phyloP scores from a whole-genome alignment of 2,888 invertebrate genomes.

The Archips xylosteana region DNA sequence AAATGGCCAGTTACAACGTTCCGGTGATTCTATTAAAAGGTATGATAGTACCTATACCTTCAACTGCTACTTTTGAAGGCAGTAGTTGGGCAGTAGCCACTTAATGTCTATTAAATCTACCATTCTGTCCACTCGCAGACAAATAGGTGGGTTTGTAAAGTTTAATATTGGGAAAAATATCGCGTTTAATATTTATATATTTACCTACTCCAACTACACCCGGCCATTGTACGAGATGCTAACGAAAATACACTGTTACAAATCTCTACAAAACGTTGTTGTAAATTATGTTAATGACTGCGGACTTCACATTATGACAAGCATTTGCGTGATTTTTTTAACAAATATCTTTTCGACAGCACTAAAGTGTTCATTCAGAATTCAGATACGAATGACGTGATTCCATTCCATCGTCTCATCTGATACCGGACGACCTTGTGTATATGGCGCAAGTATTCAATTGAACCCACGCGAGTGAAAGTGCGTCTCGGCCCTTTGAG shows the following conservation, averaged over 20 bases:
- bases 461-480: slow-evolving; percentile 29
- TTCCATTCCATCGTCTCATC: slow-evolving; percentile 25
- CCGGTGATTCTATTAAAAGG: too few relatives aligned
- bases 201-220: neutral
- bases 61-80: too few relatives aligned
- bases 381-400: neutral
- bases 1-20: too few relatives aligned
- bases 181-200: neutral
- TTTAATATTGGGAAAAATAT: too few relatives aligned
- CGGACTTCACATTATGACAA: neutral
- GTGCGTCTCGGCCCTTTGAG: slow-evolving; percentile 28
- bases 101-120: too few relatives aligned
- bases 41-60: too few relatives aligned
- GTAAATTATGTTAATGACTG: slow-evolving; percentile 1
- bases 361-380: neutral
- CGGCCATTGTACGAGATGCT: neutral
- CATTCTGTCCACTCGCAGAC: too few relatives aligned
- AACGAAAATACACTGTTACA: neutral
- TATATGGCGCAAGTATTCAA: neutral
- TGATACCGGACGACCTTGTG: slow-evolving; percentile 31
- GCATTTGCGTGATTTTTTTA: neutral
- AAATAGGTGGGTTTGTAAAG: too few relatives aligned
- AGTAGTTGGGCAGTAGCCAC: too few relatives aligned
- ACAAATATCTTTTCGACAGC: neutral
- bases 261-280: neutral